phyloP scores from a whole-genome alignment of 2,797 vertebrate genomes.

The Hirundo rustica region DNA sequence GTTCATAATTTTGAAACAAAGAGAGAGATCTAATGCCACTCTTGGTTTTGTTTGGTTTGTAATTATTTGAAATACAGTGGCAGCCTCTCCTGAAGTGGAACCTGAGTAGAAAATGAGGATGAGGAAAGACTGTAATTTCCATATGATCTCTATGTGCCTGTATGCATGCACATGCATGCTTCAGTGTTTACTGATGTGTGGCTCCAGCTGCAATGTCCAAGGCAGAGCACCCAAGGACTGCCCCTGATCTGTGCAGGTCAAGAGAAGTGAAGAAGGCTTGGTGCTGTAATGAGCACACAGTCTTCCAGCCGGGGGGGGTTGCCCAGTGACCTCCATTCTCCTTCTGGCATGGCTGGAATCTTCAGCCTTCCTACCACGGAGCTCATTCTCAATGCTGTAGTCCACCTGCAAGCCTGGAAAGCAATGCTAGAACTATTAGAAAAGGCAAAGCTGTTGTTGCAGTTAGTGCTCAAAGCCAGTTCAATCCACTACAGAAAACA shows the following conservation, averaged over 20 bases:
- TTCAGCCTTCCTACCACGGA: not conserved
- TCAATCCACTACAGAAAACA: not conserved
- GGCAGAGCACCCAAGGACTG: not conserved
- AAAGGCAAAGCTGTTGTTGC: not conserved
- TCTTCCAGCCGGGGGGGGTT: fast-evolving
- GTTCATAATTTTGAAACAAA: not conserved
- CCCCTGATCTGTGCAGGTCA: not conserved
- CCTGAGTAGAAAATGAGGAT: not conserved
- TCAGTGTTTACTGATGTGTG: not conserved
- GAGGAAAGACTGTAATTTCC: not conserved
- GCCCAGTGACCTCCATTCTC: not conserved
- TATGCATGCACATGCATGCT: fast-evolving
- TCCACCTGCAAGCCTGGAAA: not conserved
- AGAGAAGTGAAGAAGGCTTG: not conserved
- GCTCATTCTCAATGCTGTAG: not conserved
- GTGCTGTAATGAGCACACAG: fast-evolving
- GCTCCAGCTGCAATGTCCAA: not conserved
- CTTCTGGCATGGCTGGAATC: not conserved
- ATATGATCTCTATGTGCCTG: not conserved
- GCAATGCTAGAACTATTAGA: not conserved
- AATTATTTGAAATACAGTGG: not conserved
- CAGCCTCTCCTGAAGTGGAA: not conserved
- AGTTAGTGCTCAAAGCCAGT: not conserved
- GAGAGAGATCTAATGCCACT: not conserved
- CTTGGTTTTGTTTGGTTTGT: not conserved